Percentiles rank a stretch among this genome's conserved stretches.
Evolutionary conservation across 2,888 invertebrate genomes (phyloP).

Genomic region (Cinara cedri): DNA sequence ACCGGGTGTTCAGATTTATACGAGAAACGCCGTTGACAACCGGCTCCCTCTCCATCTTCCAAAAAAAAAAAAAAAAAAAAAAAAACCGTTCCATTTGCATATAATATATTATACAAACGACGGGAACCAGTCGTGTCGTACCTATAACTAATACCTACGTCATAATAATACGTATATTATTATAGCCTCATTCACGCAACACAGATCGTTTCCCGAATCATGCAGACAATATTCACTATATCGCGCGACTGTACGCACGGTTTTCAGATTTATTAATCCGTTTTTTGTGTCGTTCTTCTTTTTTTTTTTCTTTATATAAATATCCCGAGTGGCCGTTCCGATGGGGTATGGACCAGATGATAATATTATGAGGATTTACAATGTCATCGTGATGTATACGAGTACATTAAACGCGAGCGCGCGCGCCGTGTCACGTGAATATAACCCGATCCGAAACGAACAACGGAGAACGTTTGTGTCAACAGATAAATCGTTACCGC

Average conservation of each 20-base stretch:
- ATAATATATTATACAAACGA: conserved; percentile 2
- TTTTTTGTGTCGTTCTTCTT: background rate
- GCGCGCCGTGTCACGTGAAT: background rate
- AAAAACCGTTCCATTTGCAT: background rate
- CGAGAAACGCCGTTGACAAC: background rate
- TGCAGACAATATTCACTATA: conserved; percentile 2
- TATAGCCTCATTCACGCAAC: conserved; percentile 19
- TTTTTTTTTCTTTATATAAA: background rate
- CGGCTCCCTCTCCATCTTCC: background rate
- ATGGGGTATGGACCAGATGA: background rate
- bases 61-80: no score
- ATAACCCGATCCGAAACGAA: conserved; percentile 1
- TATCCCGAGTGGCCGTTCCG: background rate
- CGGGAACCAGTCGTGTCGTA: conserved; percentile 49
- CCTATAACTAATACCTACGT: no score
- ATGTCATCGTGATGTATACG: background rate
- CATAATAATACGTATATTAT: no score
- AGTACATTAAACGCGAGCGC: background rate
- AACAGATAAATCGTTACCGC: background rate
- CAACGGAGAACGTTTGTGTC: background rate
- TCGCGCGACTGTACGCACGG: background rate
- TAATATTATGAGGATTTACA: background rate
- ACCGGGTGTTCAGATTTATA: no score
- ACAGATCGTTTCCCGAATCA: conserved; percentile 37
- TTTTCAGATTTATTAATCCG: conserved; percentile 24